Conservation (phyloP, 2,113 vertebrate species). For the Alexandromys fortis region DNA sequence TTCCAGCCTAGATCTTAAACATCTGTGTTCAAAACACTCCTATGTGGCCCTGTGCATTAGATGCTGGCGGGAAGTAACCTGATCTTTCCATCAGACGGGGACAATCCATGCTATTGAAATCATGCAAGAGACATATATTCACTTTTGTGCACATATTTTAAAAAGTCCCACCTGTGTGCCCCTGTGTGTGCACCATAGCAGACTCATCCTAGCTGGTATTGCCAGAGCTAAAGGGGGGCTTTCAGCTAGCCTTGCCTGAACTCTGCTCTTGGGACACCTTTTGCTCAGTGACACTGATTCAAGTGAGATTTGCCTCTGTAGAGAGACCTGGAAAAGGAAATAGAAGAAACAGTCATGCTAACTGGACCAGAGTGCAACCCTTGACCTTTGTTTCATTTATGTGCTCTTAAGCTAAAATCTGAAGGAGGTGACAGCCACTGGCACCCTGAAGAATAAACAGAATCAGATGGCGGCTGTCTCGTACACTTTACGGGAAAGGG, state of each 20-base stretch:
- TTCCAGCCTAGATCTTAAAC: slow-evolving; percentile 74
- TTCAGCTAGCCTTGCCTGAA: background rate
- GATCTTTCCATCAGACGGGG: slow-evolving; percentile 58
- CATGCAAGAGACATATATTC: background rate
- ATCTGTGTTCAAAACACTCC: slow-evolving; percentile 69
- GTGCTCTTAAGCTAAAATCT: slow-evolving; percentile 19
- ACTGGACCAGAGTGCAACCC: slow-evolving; percentile 29
- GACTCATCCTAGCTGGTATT: background rate
- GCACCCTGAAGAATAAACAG: slow-evolving; percentile 25
- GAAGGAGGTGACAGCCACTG: background rate
- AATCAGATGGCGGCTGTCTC: slow-evolving; percentile 49
- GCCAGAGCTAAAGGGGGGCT: background rate
- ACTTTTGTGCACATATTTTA: background rate
- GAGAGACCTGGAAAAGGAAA: background rate
- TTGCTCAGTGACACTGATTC: background rate
- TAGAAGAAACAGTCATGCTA: background rate
- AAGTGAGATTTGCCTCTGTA: background rate
- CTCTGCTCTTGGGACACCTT: background rate
- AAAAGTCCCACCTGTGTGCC: background rate
- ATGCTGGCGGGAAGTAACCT: slow-evolving; percentile 66
- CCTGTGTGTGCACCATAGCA: background rate
- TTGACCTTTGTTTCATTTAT: slow-evolving; percentile 40
- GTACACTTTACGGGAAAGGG: slow-evolving; percentile 28
- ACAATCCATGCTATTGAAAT: slow-evolving; percentile 58
- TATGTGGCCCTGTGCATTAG: slow-evolving; percentile 66